Percentiles rank a stretch among this genome's conserved stretches.
Evolutionary conservation across 2,888 invertebrate genomes (phyloP).

Genomic region (Mythimna lalbum): DNA sequence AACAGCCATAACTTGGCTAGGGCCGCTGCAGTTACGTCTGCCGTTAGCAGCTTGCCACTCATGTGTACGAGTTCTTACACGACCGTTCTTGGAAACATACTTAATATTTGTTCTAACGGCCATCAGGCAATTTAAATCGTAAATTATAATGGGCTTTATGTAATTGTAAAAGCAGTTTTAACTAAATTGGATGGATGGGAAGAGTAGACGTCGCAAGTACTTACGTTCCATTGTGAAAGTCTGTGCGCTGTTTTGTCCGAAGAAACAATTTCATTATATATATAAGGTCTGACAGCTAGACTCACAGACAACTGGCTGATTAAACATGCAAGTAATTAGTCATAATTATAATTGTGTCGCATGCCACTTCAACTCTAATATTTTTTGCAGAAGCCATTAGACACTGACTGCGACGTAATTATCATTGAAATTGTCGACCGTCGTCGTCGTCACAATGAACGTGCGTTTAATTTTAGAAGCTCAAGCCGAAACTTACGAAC

Average conservation of each 20-base stretch:
- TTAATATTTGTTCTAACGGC: constrained; percentile 51
- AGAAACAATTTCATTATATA: background rate
- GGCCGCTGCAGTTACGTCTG: too few species aligned
- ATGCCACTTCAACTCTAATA: background rate
- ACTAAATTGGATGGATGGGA: constrained; percentile 25
- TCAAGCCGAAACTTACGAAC: too few species aligned
- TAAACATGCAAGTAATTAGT: background rate
- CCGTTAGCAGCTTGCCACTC: too few species aligned
- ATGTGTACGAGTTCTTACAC: constrained; percentile 9
- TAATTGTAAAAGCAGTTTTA: constrained; percentile 43
- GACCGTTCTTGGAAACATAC: constrained; percentile 53
- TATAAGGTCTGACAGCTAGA: background rate
- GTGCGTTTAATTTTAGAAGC: too few species aligned
- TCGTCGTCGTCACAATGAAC: background rate
- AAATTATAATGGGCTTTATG: constrained; percentile 54
- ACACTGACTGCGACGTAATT: background rate
- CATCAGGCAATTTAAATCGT: constrained; percentile 56
- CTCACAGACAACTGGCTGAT: background rate
- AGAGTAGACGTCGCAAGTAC: constrained; percentile 19
- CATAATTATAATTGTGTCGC: background rate
- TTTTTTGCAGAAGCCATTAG: background rate
- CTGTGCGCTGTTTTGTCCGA: constrained; percentile 5
- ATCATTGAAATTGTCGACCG: background rate
- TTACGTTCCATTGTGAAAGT: constrained; percentile 24
- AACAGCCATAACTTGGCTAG: too few species aligned